phyloP scores from a whole-genome alignment of 2,888 invertebrate genomes.

The Pollenia angustigena region DNA sequence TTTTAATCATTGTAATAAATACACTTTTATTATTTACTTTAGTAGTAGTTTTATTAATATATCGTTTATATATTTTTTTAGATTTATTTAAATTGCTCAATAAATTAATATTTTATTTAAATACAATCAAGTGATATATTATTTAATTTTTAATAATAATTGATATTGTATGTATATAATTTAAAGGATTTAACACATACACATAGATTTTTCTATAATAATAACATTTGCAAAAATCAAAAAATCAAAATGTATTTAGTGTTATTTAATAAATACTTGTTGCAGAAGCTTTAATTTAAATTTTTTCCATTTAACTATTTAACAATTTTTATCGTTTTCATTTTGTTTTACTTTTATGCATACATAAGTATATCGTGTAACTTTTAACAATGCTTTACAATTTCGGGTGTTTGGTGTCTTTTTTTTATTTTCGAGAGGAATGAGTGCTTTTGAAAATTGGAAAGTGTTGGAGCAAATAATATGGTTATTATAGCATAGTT shows the following conservation, averaged over 20 bases:
- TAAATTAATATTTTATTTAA: conserved; percentile 38
- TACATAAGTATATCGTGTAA: conserved; percentile 7
- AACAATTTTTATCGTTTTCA: conserved; percentile 22
- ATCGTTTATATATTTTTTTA: conserved; percentile 20
- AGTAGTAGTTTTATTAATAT: conserved; percentile 2
- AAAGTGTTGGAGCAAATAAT: conserved; percentile 6
- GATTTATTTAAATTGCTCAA: conserved; percentile 60
- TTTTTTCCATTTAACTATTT: conserved; percentile 38
- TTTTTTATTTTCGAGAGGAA: neutral
- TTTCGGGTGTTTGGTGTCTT: conserved; percentile 29
- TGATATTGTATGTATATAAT: conserved; percentile 32
- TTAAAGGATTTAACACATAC: conserved; percentile 49
- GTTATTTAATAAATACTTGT: conserved; percentile 12
- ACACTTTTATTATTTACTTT: neutral
- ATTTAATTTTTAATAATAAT: conserved; percentile 8
- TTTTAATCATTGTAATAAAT: neutral
- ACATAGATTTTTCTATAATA: conserved; percentile 39
- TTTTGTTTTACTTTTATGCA: conserved; percentile 19
- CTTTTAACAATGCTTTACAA: conserved; percentile 66
- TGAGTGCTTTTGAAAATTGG: neutral
- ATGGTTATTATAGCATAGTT: neutral
- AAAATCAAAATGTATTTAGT: conserved; percentile 33
- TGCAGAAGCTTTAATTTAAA: conserved; percentile 32
- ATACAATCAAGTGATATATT: conserved; percentile 31
- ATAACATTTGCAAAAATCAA: conserved; percentile 52